A percentile compares a stretch with the other conserved stretches of the same genome.
phyloP scores from a whole-genome alignment of 2,797 vertebrate species.

The Ispidina lecontei region DNA sequence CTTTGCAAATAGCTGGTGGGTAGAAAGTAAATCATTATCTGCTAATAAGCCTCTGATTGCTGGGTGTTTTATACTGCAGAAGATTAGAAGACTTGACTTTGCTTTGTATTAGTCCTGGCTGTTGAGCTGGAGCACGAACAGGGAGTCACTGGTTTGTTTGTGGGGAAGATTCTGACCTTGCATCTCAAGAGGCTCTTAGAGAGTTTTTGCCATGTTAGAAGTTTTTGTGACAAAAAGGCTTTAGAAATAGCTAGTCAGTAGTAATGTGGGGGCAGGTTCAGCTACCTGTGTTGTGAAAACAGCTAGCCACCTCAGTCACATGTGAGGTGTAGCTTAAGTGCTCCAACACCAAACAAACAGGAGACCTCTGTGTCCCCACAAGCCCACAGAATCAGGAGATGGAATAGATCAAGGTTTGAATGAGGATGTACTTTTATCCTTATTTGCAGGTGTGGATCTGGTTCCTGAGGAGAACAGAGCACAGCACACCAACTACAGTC shows the following conservation, averaged over 20 bases:
- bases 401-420: not conserved
- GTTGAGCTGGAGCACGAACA: not conserved
- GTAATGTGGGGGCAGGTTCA: not conserved
- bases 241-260: not conserved
- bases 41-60: conserved; percentile 48
- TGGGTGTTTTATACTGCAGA: not conserved
- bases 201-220: not conserved
- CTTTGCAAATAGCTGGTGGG: conserved; percentile 72
- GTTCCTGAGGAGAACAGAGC: not conserved
- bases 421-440: not conserved
- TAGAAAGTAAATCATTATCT: conserved; percentile 65
- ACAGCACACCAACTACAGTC: not conserved
- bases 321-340: fast-evolving
- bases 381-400: not conserved
- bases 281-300: not conserved
- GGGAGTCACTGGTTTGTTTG: not conserved
- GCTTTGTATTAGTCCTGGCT: not conserved
- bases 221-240: not conserved
- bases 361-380: not conserved
- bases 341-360: not conserved
- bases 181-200: not conserved
- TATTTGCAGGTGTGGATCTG: fast-evolving
- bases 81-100: conserved; percentile 20
- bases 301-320: not conserved
- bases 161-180: not conserved